Percentiles rank a stretch among this genome's conserved stretches.
Evolutionary conservation across 2,888 invertebrate species (phyloP).

Genomic region (Oxycera nigricornis): DNA sequence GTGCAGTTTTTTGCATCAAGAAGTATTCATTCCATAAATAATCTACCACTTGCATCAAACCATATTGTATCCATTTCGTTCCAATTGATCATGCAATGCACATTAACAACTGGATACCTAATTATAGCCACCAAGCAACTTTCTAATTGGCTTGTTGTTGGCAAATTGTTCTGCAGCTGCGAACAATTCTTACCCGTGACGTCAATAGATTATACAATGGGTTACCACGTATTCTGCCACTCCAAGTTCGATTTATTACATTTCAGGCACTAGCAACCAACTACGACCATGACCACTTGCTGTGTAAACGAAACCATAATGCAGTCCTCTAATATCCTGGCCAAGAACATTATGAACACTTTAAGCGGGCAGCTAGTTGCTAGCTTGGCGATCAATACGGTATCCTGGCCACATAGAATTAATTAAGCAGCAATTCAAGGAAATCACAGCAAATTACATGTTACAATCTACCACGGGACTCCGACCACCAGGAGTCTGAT

Average conservation of each 20-base stretch:
- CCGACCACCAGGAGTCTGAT: background rate
- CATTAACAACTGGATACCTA: too few species aligned
- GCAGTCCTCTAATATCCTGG: constrained; percentile 20
- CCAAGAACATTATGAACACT: constrained; percentile 3
- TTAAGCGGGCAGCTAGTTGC: background rate
- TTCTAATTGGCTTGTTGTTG: too few species aligned
- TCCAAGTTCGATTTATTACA: too few species aligned
- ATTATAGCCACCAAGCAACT: too few species aligned
- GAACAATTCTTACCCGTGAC: background rate
- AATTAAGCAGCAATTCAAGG: background rate
- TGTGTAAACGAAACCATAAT: constrained; percentile 16
- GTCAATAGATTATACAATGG: background rate
- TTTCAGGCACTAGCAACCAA: too few species aligned
- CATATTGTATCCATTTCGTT: too few species aligned
- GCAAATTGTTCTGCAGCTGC: too few species aligned
- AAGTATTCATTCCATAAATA: too few species aligned
- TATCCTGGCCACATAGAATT: constrained; percentile 12
- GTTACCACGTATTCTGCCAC: too few species aligned
- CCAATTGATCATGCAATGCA: too few species aligned
- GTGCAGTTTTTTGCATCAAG: too few species aligned
- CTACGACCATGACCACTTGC: constrained; percentile 8
- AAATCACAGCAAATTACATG: constrained; percentile 25
- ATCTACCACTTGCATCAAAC: too few species aligned
- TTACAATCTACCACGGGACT: background rate
- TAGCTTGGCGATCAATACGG: background rate